Evolutionary conservation across 2,113 vertebrate genomes (phyloP).

Genomic region (Ammodytes dubius): DNA sequence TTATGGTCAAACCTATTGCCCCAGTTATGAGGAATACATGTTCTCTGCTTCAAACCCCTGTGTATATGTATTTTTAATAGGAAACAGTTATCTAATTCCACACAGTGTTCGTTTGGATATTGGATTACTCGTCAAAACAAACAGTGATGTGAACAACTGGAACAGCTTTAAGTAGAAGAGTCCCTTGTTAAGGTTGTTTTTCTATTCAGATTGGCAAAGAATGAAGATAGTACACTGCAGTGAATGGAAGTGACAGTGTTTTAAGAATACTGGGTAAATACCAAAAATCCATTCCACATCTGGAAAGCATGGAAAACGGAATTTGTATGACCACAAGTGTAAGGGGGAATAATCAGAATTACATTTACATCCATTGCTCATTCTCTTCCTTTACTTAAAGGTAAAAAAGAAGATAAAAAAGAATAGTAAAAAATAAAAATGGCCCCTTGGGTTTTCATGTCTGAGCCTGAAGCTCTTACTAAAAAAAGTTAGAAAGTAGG

Average conservation of each 20-base stretch:
- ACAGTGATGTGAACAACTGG: slow-evolving; percentile 80
- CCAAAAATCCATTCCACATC: slow-evolving; percentile 17
- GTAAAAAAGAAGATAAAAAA: not conserved
- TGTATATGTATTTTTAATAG: slow-evolving; percentile 83
- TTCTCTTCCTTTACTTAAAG: slow-evolving; percentile 7
- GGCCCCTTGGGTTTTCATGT: slow-evolving; percentile 55
- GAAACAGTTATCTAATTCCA: slow-evolving; percentile 90
- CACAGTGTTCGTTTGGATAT: slow-evolving; percentile 89
- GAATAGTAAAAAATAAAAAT: slow-evolving; percentile 33
- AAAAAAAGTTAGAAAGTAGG: slow-evolving; percentile 47
- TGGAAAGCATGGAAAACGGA: slow-evolving; percentile 1
- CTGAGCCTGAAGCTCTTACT: slow-evolving; percentile 29
- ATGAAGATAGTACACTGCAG: slow-evolving; percentile 20
- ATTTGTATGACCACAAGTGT: not conserved
- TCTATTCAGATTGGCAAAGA: slow-evolving; percentile 31
- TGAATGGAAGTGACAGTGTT: slow-evolving; percentile 7
- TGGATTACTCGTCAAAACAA: slow-evolving; percentile 87
- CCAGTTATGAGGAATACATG: slow-evolving; percentile 83
- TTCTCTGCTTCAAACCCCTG: slow-evolving; percentile 33
- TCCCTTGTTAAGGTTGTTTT: slow-evolving; percentile 43
- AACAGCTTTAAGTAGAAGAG: slow-evolving; percentile 67
- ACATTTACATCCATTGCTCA: slow-evolving; percentile 26
- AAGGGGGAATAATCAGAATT: slow-evolving; percentile 5
- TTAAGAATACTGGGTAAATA: not conserved
- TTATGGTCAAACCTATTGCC: slow-evolving; percentile 91